A percentile compares a stretch with the other conserved stretches of the same genome.
Evolutionary conservation across 2,888 invertebrate species (phyloP).

Genomic region (Spisula subtruncata): DNA sequence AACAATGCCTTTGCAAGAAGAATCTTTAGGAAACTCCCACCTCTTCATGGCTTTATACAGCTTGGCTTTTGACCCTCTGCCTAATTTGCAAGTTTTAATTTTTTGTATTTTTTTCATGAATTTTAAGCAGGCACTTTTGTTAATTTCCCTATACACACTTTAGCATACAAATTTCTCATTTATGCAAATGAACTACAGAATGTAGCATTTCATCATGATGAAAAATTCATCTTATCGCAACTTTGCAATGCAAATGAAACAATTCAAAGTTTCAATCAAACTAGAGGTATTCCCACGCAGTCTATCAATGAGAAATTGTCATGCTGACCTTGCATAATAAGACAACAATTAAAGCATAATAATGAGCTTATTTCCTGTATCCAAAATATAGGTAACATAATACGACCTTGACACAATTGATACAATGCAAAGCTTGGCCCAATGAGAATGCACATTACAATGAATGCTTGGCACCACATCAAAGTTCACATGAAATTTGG

Average conservation of each 20-base stretch:
- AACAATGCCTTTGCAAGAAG: slow-evolving; percentile 24
- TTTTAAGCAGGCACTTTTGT: slow-evolving; percentile 23
- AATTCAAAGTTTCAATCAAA: not conserved
- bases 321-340: not conserved
- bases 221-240: not conserved
- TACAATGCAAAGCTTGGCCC: too few relatives aligned
- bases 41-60: not conserved
- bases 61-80: slow-evolving; percentile 27
- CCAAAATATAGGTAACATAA: too few relatives aligned
- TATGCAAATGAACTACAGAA: not conserved
- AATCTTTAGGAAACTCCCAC: slow-evolving; percentile 34
- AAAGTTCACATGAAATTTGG: too few relatives aligned
- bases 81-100: slow-evolving; percentile 26
- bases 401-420: too few relatives aligned
- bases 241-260: not conserved
- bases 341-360: not conserved
- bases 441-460: too few relatives aligned
- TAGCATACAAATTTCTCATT: slow-evolving; percentile 27
- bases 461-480: too few relatives aligned
- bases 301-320: not conserved
- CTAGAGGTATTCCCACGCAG: not conserved
- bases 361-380: not conserved
- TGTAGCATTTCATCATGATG: not conserved
- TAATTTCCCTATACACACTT: slow-evolving; percentile 7
- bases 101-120: slow-evolving; percentile 18